These are phyloP conservation scores for Lamprologus ornatipinnis DNA, from an alignment of 2,113 vertebrate species.

Conservation along the genomic window DNA sequence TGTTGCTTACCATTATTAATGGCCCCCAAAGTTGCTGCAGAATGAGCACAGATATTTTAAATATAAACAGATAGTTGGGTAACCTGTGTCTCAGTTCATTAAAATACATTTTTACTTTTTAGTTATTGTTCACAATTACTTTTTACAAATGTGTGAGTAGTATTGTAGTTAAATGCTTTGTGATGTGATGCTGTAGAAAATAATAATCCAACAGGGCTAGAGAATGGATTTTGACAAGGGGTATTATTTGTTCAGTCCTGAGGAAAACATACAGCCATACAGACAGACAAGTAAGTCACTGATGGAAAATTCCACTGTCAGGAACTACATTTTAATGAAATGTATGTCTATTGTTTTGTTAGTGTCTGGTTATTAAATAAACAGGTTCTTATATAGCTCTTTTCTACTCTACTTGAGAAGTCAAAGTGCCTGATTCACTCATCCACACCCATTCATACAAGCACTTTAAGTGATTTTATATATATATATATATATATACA, in stretches of 20 bases:
- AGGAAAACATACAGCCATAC: not conserved
- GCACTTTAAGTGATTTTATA: not conserved
- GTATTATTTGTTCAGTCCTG: not conserved
- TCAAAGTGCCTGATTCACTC: not conserved
- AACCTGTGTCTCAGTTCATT: not conserved
- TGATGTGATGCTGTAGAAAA: not conserved
- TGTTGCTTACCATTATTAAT: not conserved
- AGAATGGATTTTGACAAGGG: not conserved
- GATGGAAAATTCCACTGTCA: not conserved
- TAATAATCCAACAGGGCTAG: not conserved
- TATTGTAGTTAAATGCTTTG: not conserved
- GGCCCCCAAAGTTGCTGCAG: not conserved
- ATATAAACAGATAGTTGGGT: not conserved
- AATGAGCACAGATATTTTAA: not conserved
- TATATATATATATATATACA: no score
- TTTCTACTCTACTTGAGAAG: not conserved
- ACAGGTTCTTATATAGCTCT: not conserved
- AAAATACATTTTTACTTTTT: not conserved
- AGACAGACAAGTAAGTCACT: not conserved
- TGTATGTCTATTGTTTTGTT: not conserved
- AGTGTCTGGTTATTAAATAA: not conserved
- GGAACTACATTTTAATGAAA: not conserved
- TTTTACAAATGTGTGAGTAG: not conserved
- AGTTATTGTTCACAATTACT: not conserved
- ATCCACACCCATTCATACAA: not conserved